Evolutionary conservation across 1,140 invertebrate species (phyloP).

Genomic region (Adelges cooleyi): DNA sequence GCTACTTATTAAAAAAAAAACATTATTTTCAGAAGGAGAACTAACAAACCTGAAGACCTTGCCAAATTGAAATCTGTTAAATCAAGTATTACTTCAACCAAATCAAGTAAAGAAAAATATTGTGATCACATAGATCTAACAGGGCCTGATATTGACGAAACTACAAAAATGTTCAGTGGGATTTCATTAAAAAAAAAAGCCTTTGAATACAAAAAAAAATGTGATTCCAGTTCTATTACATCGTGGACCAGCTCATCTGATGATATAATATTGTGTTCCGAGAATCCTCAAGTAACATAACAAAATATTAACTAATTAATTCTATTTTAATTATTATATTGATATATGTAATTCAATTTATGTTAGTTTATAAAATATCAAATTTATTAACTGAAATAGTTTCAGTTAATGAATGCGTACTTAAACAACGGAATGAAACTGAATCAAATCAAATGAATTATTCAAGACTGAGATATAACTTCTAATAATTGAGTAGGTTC

Average conservation of each 20-base stretch:
- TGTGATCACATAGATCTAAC: neutral
- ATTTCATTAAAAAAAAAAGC: neutral
- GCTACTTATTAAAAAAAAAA: too few relatives aligned
- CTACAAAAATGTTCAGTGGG: neutral
- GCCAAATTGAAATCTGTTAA: too few relatives aligned
- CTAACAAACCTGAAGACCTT: too few relatives aligned
- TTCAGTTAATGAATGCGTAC: neutral
- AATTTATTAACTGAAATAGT: too few relatives aligned
- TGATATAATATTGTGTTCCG: conserved; percentile 8
- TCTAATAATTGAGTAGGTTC: too few relatives aligned
- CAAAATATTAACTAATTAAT: neutral
- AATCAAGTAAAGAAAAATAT: neutral
- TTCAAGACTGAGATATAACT: conserved; percentile 1
- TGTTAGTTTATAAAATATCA: neutral
- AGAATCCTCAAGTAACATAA: conserved; percentile 11
- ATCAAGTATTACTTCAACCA: too few relatives aligned
- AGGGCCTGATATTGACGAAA: too few relatives aligned
- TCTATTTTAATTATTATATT: neutral
- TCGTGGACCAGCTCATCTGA: conserved; percentile 17
- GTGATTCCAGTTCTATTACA: conserved; percentile 8
- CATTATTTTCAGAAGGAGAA: too few relatives aligned
- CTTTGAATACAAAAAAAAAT: too few relatives aligned
- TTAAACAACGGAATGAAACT: conserved; percentile 4
- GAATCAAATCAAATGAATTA: conserved; percentile 17
- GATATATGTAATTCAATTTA: neutral